Evolutionary conservation across 2,888 invertebrate genomes (phyloP), one percentile per base, ranked within the genome.

Genomic region (Andrena marginata): DNA sequence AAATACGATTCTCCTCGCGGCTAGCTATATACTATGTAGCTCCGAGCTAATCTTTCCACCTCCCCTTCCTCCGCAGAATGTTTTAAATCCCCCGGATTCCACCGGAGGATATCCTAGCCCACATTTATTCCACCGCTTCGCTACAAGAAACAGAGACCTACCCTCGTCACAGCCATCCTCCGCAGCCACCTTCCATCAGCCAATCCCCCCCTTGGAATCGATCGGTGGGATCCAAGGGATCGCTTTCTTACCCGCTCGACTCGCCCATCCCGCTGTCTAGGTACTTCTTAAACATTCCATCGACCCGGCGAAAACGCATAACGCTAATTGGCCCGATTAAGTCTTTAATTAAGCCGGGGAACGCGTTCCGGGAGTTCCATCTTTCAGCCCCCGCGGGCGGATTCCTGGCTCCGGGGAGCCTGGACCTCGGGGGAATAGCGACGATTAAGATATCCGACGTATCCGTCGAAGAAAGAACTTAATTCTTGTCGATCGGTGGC

Each of bases 401-500:
- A 77, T 62, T 74, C 75, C 70, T 48, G 60, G 68, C 26, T 1
- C 26, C 54, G 29, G 10, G 10, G 42, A 67, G 56, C 23, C 26
- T 42, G 70, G 67, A 23, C 72, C 65, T 23, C 42, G 60, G 16
- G 48, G 26, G 65, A 71, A 76, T 49, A 48, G 60, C 84, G 77
- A 33, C 81, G 84, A 87, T 87, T 85, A 84, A 87, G 87, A 87
- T 87, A 84, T 81, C 63, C 29, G 60, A 7, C 62, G 48, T 33
- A 64, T 54, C 54, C 72, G 5, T 26, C 16, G n/a, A 35, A 49
- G 31, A 67, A 74, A 74, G 77, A 59, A 72, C 71, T 87, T 74
- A 80, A 69, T 77, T 82, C 80, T 82, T 77, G 10, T 26, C 85
- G 85, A 82, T 77, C 67, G 3, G 67, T 29, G 63, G 60, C 77